Evolutionary conservation across 2,888 invertebrate species (phyloP), one percentile per base, ranked within the genome.

Genomic region (Ceratothoa steindachneri): DNA sequence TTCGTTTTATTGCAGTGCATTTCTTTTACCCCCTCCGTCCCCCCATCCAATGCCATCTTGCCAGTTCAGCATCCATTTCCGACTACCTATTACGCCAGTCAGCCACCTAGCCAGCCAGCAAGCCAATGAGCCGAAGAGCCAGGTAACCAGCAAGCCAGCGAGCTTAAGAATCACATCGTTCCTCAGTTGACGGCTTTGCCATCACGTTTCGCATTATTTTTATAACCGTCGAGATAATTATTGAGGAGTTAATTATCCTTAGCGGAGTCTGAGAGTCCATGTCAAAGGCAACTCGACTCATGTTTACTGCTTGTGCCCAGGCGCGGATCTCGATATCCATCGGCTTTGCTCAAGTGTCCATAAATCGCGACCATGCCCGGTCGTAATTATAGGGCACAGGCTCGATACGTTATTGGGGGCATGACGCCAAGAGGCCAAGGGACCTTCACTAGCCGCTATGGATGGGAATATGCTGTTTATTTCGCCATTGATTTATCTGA

Each of bases 371-470:
- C 64, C 69, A 72, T 69, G 72, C 67, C 69, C 69, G 67, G 72
- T 75, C 75, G 75, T 75, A 75, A 75, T 75, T 75, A 75, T 75
- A 75, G 75, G 72, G 72, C 66, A 24, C 29, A 31, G 75, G 66
- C 69, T 72, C 72, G 72, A 75, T 75, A 69, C 72, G 75, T 75
- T 75, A 75, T 75, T 72, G 75, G 72, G 69, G 69, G 69, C 72
- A 69, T 68, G 75, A 68, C 72, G 65, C 66, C 72, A 75, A 75
- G 72, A 69, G 75, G 65, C 66, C 72, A 75, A 75, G 72, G 68
- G 75, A 52, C 55, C 55, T 22, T 19, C 24, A 55, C 55, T 55
- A 22, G 5, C 55, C 55, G 24, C 19, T 22, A 55, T 19, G 24
- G 55, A 7, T 19, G 24, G 24, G 55, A 55, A 55, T 55, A 22